Evolutionary conservation across 2,113 vertebrate species (phyloP).

Genomic region (Pomatostomus ruficeps): DNA sequence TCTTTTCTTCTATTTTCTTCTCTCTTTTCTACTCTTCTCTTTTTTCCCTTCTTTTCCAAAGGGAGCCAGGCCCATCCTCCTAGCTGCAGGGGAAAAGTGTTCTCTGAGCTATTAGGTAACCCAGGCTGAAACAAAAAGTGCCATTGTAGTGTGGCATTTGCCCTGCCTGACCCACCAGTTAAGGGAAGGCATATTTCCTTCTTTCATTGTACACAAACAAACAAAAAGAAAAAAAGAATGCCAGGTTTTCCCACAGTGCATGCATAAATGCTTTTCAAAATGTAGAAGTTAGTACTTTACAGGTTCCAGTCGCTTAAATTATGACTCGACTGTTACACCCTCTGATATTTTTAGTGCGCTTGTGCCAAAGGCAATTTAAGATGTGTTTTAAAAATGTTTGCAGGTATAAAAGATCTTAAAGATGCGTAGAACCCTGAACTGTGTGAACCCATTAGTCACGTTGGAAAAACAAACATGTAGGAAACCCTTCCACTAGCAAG

Average conservation of each 20-base stretch:
- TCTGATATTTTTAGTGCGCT: background rate
- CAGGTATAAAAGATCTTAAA: constrained; percentile 37
- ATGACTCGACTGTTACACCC: background rate
- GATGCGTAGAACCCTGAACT: background rate
- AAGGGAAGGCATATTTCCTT: constrained; percentile 11
- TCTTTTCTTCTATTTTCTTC: no score
- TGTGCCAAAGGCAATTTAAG: constrained; percentile 35
- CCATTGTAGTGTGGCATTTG: constrained; percentile 42
- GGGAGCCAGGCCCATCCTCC: background rate
- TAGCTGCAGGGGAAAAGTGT: background rate
- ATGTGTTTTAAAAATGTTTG: constrained; percentile 40
- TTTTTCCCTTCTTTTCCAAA: background rate
- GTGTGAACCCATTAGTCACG: constrained; percentile 42
- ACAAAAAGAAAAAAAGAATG: background rate
- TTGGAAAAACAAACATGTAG: constrained; percentile 15
- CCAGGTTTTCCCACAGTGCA: background rate
- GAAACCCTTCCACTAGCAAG: constrained; percentile 1
- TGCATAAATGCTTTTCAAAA: background rate
- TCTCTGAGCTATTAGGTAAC: constrained; percentile 46
- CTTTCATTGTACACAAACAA: constrained; percentile 35
- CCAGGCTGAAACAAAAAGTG: constrained; percentile 29
- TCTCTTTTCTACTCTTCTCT: no score
- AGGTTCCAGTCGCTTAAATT: background rate
- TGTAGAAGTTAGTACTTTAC: background rate
- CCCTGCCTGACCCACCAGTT: constrained; percentile 12